Conservation (phyloP, 2,888 invertebrate genomes). For the Podotricha telesiphe region DNA sequence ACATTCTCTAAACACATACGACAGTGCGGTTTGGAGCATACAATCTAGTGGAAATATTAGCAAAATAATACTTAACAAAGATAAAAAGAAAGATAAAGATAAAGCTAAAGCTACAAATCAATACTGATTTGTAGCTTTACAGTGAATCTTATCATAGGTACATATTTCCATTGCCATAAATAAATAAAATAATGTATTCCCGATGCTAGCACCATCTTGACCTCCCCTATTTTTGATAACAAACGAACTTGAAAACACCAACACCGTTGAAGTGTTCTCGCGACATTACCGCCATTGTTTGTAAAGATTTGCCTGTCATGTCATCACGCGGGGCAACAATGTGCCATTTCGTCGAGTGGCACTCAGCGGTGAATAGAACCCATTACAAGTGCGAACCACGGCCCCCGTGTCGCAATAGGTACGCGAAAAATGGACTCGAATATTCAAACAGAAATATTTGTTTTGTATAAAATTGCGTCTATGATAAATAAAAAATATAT, state of each 20-base stretch:
- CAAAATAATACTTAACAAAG: too few species aligned
- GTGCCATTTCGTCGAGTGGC: conserved; percentile 56
- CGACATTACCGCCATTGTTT: conserved; percentile 39
- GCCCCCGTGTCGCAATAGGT: conserved; percentile 28
- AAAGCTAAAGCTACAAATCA: too few species aligned
- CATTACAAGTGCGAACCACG: conserved; percentile 52
- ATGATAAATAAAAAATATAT: neutral
- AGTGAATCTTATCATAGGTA: too few species aligned
- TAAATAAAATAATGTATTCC: conserved; percentile 2
- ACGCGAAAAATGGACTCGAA: conserved; percentile 30
- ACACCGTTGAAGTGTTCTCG: conserved; percentile 39
- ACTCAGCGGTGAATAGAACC: conserved; percentile 60
- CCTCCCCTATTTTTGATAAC: conserved; percentile 24
- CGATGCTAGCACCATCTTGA: conserved; percentile 4
- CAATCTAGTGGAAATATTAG: too few species aligned
- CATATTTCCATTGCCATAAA: neutral
- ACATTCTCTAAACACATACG: too few species aligned
- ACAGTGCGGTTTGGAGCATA: too few species aligned
- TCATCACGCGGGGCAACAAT: conserved; percentile 52
- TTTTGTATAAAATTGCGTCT: neutral
- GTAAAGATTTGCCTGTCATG: conserved; percentile 44
- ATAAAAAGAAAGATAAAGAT: too few species aligned
- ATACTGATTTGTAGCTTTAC: too few species aligned
- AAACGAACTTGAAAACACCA: conserved; percentile 37
- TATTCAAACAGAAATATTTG: conserved; percentile 27